Percentiles rank a stretch among this genome's conserved stretches.
Evolutionary conservation across 2,888 invertebrate species (phyloP).

Genomic region (Lithophane socia): DNA sequence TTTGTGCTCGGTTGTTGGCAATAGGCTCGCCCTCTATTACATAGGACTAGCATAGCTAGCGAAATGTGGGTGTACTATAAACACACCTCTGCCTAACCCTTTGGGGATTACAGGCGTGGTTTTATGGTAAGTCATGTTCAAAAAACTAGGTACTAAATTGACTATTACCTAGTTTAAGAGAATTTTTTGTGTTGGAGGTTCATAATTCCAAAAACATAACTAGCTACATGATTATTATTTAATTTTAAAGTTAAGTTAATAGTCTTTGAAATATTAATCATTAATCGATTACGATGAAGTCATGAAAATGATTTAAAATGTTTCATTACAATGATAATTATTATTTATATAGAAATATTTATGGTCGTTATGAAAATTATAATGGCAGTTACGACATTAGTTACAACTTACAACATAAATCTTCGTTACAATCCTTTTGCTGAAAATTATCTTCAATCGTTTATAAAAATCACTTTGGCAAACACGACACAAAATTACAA

Average conservation of each 20-base stretch:
- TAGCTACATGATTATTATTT: background rate
- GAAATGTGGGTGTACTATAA: no score
- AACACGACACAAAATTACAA: background rate
- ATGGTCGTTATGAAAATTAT: conserved; percentile 5
- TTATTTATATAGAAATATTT: conserved; percentile 10
- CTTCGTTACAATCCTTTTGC: conserved; percentile 5
- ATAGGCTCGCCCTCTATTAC: no score
- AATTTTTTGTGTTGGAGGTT: background rate
- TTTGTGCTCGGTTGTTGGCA: no score
- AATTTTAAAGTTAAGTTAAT: background rate
- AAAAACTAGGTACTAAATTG: no score
- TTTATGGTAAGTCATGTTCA: no score
- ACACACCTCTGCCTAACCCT: no score
- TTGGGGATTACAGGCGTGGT: no score
- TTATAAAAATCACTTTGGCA: background rate
- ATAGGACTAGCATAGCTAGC: no score
- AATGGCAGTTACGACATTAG: conserved; percentile 28
- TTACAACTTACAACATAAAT: conserved; percentile 38
- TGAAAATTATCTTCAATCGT: conserved; percentile 27
- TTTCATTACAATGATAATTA: conserved; percentile 4
- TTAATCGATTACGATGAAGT: conserved; percentile 30
- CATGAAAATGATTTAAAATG: conserved; percentile 23
- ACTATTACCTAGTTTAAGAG: background rate
- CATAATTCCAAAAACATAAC: background rate
- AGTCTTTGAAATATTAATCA: conserved; percentile 25